Evolutionary conservation across 2,888 invertebrate genomes (phyloP).

Genomic region (Perithous albicinctus): DNA sequence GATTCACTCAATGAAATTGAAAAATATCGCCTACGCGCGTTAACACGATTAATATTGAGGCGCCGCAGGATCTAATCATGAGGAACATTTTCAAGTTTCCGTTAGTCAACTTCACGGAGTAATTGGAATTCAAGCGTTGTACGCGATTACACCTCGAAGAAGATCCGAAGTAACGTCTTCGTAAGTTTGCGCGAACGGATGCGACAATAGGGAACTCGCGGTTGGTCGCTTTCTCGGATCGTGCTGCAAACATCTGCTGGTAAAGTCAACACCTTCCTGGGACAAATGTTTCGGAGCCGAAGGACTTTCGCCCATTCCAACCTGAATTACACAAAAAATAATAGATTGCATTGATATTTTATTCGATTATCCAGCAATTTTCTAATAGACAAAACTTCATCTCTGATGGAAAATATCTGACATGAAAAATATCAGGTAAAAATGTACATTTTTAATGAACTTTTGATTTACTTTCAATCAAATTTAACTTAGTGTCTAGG

Average conservation of each 20-base stretch:
- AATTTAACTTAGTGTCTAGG: no score
- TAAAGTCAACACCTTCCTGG: slow-evolving; percentile 93
- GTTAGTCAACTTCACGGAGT: background rate
- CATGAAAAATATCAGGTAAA: no score
- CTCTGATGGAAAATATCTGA: no score
- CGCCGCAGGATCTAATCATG: slow-evolving; percentile 2
- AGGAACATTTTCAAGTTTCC: slow-evolving; percentile 26
- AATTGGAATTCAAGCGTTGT: slow-evolving; percentile 2
- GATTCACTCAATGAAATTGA: slow-evolving; percentile 39
- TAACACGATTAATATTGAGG: background rate
- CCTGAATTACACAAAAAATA: slow-evolving; percentile 88
- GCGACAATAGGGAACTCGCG: slow-evolving; percentile 90
- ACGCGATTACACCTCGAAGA: slow-evolving; percentile 64
- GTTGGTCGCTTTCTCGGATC: slow-evolving; percentile 91
- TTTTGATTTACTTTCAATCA: no score
- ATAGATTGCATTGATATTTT: background rate
- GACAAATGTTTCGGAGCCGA: slow-evolving; percentile 91
- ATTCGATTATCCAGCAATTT: background rate
- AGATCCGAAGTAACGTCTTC: slow-evolving; percentile 80
- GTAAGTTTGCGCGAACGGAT: slow-evolving; percentile 88
- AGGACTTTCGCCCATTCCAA: slow-evolving; percentile 96
- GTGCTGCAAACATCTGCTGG: slow-evolving; percentile 92
- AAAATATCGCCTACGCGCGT: background rate
- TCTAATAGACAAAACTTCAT: background rate
- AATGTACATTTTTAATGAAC: no score